These are phyloP conservation scores for Enteromius radiatus DNA, from an alignment of 2,797 vertebrate genomes.

Conservation along the genomic window DNA sequence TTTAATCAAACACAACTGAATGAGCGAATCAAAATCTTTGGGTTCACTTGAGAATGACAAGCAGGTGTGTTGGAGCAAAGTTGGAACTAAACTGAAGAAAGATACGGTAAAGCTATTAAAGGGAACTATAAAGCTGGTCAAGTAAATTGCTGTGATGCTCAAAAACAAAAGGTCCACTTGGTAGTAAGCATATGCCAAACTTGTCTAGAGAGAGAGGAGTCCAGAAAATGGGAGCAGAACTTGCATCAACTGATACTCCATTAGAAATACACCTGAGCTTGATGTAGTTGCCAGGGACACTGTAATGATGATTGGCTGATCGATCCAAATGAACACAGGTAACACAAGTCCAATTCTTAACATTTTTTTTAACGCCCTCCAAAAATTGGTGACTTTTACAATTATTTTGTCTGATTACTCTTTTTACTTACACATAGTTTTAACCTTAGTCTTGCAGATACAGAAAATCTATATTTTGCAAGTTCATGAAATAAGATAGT, in stretches of 20 bases:
- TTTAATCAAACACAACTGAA: slow-evolving; percentile 1
- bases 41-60: slow-evolving; percentile 11
- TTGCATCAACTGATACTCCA: not conserved
- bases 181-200: not conserved
- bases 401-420: not conserved
- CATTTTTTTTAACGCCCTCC: not conserved
- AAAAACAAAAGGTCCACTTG: not conserved
- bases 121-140: not conserved
- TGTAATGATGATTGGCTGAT: not conserved
- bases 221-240: not conserved
- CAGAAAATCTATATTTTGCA: not conserved
- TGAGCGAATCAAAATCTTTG: slow-evolving; percentile 12
- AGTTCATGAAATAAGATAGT: not conserved
- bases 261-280: not conserved
- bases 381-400: not conserved
- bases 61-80: not conserved
- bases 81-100: not conserved
- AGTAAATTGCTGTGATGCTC: not conserved
- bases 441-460: not conserved
- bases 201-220: not conserved
- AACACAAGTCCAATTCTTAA: not conserved
- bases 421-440: not conserved
- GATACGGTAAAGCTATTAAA: not conserved
- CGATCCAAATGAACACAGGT: not conserved
- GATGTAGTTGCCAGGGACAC: not conserved